phyloP scores from a whole-genome alignment of 2,888 invertebrate genomes.

The Callinectes sapidus region DNA sequence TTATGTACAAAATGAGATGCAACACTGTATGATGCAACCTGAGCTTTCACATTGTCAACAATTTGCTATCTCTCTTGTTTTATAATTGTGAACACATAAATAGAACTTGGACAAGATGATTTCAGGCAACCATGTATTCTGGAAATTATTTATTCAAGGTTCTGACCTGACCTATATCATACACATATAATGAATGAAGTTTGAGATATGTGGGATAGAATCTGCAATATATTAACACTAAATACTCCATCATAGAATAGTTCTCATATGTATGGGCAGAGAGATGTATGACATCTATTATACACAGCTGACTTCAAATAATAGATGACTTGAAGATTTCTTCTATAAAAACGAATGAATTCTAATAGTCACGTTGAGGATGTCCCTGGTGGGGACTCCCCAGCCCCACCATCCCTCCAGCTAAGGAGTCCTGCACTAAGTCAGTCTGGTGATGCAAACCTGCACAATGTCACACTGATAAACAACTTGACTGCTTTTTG shows the following conservation, averaged over 20 bases:
- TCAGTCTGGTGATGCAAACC: not conserved
- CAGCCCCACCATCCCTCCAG: not conserved
- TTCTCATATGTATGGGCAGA: slow-evolving; percentile 51
- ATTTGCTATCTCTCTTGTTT: slow-evolving; percentile 66
- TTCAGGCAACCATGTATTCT: slow-evolving; percentile 64
- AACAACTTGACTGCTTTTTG: not conserved
- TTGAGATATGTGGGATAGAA: slow-evolving; percentile 57
- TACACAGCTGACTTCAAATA: slow-evolving; percentile 68
- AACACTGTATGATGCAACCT: not conserved
- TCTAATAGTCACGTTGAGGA: slow-evolving; percentile 42
- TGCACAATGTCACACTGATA: slow-evolving; percentile 11
- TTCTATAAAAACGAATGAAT: slow-evolving; percentile 50
- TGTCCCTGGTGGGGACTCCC: not conserved
- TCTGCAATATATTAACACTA: slow-evolving; percentile 59
- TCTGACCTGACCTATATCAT: slow-evolving; percentile 48
- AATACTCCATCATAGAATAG: slow-evolving; percentile 65
- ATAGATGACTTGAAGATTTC: slow-evolving; percentile 43
- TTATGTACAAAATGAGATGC: slow-evolving; percentile 40
- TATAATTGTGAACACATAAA: slow-evolving; percentile 60
- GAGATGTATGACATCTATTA: slow-evolving; percentile 61
- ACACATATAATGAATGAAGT: slow-evolving; percentile 65
- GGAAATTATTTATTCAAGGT: slow-evolving; percentile 57
- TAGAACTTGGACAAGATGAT: slow-evolving; percentile 63
- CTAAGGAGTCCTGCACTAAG: not conserved
- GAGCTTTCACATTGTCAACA: slow-evolving; percentile 12